phyloP scores from a whole-genome alignment of 2,888 invertebrate species.

The Mimachlamys varia region DNA sequence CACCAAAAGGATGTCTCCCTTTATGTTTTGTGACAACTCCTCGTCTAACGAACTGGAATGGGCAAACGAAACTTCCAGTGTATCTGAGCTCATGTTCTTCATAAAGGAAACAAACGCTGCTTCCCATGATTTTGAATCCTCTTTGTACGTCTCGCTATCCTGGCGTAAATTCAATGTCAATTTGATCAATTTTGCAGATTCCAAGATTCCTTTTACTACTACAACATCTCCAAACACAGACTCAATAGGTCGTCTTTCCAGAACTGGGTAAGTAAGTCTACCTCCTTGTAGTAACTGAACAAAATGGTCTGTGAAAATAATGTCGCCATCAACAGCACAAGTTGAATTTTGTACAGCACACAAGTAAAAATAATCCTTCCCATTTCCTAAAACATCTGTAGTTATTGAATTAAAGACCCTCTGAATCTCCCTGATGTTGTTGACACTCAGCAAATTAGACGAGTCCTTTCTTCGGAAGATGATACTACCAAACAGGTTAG shows the following conservation, averaged over 20 bases:
- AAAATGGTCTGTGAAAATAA: not conserved
- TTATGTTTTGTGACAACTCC: conserved; percentile 53
- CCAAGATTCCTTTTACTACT: not conserved
- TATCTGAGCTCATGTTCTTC: conserved; percentile 35
- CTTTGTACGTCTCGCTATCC: not conserved
- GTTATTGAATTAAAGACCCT: not conserved
- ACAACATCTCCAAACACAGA: conserved; percentile 37
- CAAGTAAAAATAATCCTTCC: not conserved
- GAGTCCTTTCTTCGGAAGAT: conserved; percentile 20
- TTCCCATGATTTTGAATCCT: conserved; percentile 42
- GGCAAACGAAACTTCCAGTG: conserved; percentile 49
- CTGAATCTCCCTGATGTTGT: not conserved
- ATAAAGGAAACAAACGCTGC: conserved; percentile 43
- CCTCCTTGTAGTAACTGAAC: not conserved
- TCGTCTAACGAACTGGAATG: conserved; percentile 51
- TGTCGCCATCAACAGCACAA: conserved; percentile 32
- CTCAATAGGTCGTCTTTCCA: not conserved
- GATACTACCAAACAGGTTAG: not conserved
- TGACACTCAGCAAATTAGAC: not conserved
- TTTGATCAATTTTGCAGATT: conserved; percentile 23
- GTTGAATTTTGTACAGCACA: not conserved
- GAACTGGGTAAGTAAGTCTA: conserved; percentile 18
- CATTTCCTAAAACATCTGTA: not conserved
- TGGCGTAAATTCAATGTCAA: conserved; percentile 28
- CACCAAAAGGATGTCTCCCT: conserved; percentile 53